phyloP scores from a whole-genome alignment of 2,113 vertebrate genomes.

The Xiphophorus maculatus region DNA sequence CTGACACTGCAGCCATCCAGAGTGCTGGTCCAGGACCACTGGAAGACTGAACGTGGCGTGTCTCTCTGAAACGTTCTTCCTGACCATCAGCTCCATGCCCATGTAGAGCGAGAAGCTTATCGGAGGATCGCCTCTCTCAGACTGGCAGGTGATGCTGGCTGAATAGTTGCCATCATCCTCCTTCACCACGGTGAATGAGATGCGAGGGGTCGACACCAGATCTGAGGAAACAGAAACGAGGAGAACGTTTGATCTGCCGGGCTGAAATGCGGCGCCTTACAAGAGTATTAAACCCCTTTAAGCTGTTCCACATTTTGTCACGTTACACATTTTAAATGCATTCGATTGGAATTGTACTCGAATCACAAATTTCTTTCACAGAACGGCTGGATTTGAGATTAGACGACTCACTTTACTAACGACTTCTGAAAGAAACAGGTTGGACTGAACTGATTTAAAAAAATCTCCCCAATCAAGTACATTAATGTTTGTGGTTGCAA shows the following conservation, averaged over 20 bases:
- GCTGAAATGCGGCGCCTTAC: background rate
- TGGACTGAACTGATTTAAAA: background rate
- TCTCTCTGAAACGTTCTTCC: background rate
- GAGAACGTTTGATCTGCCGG: background rate
- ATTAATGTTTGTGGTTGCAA: background rate
- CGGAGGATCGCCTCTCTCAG: slow-evolving; percentile 50
- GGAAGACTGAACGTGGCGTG: slow-evolving; percentile 43
- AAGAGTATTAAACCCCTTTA: background rate
- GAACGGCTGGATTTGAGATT: background rate
- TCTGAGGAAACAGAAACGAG: slow-evolving; percentile 47
- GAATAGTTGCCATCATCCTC: slow-evolving; percentile 17
- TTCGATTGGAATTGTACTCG: no score
- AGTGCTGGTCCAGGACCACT: slow-evolving; percentile 35
- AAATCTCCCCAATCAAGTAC: background rate
- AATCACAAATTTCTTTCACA: background rate
- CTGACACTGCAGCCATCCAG: slow-evolving; percentile 54
- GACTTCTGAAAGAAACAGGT: no score
- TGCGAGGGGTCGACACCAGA: slow-evolving; percentile 52
- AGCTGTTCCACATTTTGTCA: no score
- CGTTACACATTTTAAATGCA: no score
- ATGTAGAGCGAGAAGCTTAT: slow-evolving; percentile 67
- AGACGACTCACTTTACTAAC: no score
- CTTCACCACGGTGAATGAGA: slow-evolving; percentile 65
- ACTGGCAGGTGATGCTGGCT: slow-evolving; percentile 57
- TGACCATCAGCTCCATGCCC: background rate